Conservation (phyloP, 2,797 vertebrate genomes). For the Tympanoctomys barrerae region DNA sequence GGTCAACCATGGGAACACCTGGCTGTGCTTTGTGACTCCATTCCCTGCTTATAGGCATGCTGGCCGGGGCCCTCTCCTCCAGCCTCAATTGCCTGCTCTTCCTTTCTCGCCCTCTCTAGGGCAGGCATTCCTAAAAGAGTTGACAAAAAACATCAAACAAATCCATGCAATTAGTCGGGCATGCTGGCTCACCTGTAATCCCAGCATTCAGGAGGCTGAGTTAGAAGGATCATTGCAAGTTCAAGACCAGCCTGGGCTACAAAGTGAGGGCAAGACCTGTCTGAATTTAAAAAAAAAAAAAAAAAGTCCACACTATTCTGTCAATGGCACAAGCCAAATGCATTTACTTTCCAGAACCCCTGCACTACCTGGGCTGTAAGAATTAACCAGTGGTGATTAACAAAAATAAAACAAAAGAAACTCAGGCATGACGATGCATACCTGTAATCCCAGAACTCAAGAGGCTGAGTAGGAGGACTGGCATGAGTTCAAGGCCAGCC, state of each 20-base stretch:
- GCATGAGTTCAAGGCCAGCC: too few species aligned
- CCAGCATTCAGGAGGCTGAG: too few species aligned
- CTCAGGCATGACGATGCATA: neutral
- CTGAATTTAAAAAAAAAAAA: too few species aligned
- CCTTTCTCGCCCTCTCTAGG: neutral
- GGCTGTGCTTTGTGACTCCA: neutral
- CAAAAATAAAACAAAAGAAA: neutral
- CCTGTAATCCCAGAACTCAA: neutral
- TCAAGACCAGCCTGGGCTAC: too few species aligned
- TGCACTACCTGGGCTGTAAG: rapidly evolving
- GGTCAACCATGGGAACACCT: neutral
- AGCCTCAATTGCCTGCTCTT: neutral
- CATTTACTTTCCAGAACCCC: neutral
- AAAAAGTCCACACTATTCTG: neutral
- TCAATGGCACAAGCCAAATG: too few species aligned
- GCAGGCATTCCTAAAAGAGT: neutral
- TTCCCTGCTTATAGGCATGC: neutral
- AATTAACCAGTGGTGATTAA: neutral
- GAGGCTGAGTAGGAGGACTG: neutral
- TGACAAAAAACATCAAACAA: neutral
- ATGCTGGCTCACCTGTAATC: too few species aligned
- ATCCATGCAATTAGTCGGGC: too few species aligned
- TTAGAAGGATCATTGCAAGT: too few species aligned
- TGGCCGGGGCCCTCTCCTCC: neutral
- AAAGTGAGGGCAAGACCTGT: too few species aligned